phyloP scores from a whole-genome alignment of 2,113 vertebrate species.

The Stigmatopora nigra region DNA sequence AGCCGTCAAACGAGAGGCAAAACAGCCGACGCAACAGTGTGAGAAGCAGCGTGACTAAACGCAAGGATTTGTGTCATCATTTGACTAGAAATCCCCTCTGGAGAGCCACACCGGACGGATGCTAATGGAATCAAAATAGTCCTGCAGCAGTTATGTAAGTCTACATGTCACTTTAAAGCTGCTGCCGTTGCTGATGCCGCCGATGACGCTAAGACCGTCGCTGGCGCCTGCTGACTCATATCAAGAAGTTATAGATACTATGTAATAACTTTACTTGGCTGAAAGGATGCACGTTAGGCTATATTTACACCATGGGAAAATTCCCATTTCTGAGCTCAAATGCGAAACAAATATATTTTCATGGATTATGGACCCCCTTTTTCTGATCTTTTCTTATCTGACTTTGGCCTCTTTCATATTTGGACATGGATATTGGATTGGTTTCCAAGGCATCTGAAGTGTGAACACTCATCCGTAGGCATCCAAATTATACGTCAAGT shows the following conservation, averaged over 20 bases:
- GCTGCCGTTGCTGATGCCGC: not conserved
- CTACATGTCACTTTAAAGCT: conserved; percentile 28
- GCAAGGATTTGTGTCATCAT: conserved; percentile 25
- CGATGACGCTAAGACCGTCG: conserved; percentile 4
- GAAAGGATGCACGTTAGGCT: not conserved
- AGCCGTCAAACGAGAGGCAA: conserved; percentile 7
- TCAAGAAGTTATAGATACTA: not conserved
- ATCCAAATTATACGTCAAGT: too few species aligned
- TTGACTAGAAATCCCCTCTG: conserved; percentile 20
- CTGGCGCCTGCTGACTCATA: conserved; percentile 4
- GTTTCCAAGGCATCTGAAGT: too few species aligned
- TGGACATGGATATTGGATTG: too few species aligned
- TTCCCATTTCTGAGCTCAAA: too few species aligned
- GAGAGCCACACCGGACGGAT: conserved; percentile 11
- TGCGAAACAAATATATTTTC: too few species aligned
- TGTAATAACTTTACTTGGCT: not conserved
- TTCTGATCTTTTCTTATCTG: too few species aligned
- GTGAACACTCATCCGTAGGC: too few species aligned
- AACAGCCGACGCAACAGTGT: conserved; percentile 7
- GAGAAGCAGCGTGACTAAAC: conserved; percentile 21
- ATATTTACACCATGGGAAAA: too few species aligned
- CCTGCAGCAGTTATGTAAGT: conserved; percentile 27
- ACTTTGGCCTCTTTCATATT: too few species aligned
- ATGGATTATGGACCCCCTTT: too few species aligned
- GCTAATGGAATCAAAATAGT: conserved; percentile 33